phyloP scores from a whole-genome alignment of 2,113 vertebrate genomes.

The Desmodus rotundus region DNA sequence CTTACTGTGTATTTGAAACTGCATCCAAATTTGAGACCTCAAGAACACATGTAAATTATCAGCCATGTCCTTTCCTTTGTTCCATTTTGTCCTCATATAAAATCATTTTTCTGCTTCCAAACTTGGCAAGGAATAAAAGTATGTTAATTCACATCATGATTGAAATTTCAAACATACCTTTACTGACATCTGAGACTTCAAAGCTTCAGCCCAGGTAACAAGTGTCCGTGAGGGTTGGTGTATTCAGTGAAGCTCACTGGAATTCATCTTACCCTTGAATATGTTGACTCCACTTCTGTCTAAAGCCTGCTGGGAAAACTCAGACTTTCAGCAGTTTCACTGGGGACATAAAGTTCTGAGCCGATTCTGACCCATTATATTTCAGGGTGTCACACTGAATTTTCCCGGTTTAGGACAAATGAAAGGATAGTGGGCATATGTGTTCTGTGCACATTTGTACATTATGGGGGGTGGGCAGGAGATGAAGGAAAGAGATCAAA shows the following conservation, averaged over 20 bases:
- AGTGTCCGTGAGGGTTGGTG: not conserved
- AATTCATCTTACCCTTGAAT: slow-evolving; percentile 24
- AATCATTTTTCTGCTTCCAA: slow-evolving; percentile 5
- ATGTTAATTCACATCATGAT: slow-evolving; percentile 4
- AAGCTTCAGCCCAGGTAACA: not conserved
- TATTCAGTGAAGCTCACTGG: not conserved
- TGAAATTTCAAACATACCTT: slow-evolving; percentile 32
- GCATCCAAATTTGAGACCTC: not conserved
- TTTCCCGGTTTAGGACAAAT: slow-evolving; percentile 17
- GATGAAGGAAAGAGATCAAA: not conserved
- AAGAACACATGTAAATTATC: not conserved
- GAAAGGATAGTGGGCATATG: not conserved
- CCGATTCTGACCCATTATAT: not conserved
- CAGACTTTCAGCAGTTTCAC: not conserved
- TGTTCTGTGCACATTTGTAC: not conserved
- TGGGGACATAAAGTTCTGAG: not conserved
- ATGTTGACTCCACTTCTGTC: not conserved
- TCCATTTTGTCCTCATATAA: not conserved
- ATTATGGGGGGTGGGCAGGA: not conserved
- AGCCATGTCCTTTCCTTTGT: not conserved
- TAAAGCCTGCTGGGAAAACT: slow-evolving; percentile 3
- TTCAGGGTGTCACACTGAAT: slow-evolving; percentile 12
- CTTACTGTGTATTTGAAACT: not conserved
- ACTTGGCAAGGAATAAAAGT: slow-evolving; percentile 1
- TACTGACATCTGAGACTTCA: not conserved